Conservation (phyloP, 1,140 invertebrate genomes). For the Neomicropteryx cornuta region DNA sequence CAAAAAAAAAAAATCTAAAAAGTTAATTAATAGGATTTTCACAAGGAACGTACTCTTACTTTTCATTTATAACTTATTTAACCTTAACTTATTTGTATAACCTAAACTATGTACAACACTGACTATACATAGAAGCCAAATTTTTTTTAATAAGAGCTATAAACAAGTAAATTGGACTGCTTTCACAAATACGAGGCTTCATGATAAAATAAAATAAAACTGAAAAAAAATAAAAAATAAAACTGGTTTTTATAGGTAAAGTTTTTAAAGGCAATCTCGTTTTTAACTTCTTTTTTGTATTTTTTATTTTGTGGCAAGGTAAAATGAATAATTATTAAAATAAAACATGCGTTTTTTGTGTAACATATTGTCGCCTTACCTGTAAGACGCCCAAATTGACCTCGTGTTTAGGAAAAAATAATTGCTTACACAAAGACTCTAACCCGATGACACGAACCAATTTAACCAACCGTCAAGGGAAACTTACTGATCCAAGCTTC, state of each 20-base stretch:
- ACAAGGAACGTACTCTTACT: no score
- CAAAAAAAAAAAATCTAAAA: no score
- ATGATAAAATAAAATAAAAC: no score
- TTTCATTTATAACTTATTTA: not conserved
- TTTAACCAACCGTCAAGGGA: not conserved
- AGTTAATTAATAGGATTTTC: no score
- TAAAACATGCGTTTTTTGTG: not conserved
- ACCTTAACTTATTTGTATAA: not conserved
- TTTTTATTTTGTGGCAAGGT: not conserved
- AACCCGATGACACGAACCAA: not conserved
- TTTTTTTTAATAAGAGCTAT: not conserved
- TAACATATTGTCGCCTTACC: not conserved
- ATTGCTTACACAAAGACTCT: not conserved
- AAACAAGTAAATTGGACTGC: not conserved
- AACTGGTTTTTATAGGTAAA: not conserved
- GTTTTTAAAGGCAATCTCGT: not conserved
- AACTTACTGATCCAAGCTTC: no score
- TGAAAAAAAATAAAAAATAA: no score
- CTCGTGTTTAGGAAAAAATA: not conserved
- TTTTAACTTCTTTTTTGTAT: not conserved
- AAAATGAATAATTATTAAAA: not conserved
- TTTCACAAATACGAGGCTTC: not conserved
- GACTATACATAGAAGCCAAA: not conserved
- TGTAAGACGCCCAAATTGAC: not conserved
- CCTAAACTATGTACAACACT: not conserved